Evolutionary conservation across 1,140 invertebrate species (phyloP).

Genomic region (Akabosia matsudoensis): DNA sequence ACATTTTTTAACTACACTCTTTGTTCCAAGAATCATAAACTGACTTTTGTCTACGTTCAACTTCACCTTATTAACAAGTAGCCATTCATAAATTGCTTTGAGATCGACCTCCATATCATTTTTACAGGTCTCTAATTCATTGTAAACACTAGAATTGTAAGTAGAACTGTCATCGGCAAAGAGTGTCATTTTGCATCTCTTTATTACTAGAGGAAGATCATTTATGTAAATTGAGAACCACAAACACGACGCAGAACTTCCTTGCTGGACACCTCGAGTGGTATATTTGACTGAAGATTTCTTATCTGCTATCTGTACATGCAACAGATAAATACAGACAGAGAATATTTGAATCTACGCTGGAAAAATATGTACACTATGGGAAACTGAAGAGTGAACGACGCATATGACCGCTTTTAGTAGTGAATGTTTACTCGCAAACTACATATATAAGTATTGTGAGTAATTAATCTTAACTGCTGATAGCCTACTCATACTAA

Average conservation of each 20-base stretch:
- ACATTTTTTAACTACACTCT: background rate
- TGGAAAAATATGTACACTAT: too few relatives aligned
- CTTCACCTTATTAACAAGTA: background rate
- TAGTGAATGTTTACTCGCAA: too few relatives aligned
- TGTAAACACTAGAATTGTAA: background rate
- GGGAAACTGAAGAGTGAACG: too few relatives aligned
- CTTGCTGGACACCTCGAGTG: background rate
- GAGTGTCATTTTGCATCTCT: background rate
- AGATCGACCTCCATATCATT: background rate
- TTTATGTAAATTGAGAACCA: background rate
- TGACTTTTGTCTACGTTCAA: background rate
- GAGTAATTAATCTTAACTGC: too few relatives aligned
- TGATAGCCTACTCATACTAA: too few relatives aligned
- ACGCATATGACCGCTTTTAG: too few relatives aligned
- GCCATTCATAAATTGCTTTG: background rate
- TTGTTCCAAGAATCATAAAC: background rate
- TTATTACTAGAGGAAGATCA: background rate
- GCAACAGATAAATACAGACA: too few relatives aligned
- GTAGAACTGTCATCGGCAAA: background rate
- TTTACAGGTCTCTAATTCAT: background rate
- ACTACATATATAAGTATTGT: background rate
- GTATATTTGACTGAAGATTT: background rate
- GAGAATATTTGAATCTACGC: too few relatives aligned
- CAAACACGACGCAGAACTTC: background rate
- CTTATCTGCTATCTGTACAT: too few relatives aligned